Base-by-base conservation (phyloP, 2,113 vertebrate genomes). In the Hirundichthys speculiger region DNA sequence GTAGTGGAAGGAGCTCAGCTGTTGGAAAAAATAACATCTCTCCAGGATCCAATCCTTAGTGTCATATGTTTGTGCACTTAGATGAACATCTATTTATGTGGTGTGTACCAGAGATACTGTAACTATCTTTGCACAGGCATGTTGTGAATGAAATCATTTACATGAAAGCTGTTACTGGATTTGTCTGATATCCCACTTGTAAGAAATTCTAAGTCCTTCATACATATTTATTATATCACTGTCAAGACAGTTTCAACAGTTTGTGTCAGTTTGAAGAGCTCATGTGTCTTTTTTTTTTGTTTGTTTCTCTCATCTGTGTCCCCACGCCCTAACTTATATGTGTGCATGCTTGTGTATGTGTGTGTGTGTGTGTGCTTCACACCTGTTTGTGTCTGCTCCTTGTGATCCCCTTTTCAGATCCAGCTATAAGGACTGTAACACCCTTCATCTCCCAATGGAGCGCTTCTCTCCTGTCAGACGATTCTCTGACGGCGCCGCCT, bases 371-470 rank as follows among this genome's bases (percentile, higher is more conserved):
- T 34, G 30, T 34, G 30, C n/a, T 34, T 2, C 30, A 34, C 30
- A 4, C 45, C n/a, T 58, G 77, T 73, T 41, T 73, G 62, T 66
- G 69, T 73, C 46, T 64, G 27, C 47, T 67, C 58, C 69, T 16
- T 69, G 40, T 61, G 60, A 54, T 67, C 50, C 47, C 41, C 24
- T 19, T 40, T 67, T 83, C 90, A 99, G 97, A 88, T 96, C 96
- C 40, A 93, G 95, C 88, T 99, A 99, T 89, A 99, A 99, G 91
- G 98, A 99, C 89, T 97, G 95, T 58, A 99, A 98, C 80, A 99
- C 96, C 12, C 93, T 99, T 88, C 97, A 99, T 85, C 95, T 99
- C 70, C 98, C 98, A 61, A 97, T 97, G 63, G 98, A 99, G 86
- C 95, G 98, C 64, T 99, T 99, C 92, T 99, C 98, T 63, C 98